phyloP scores from a whole-genome alignment of 2,888 invertebrate genomes.

The Hermaeophaga mercurialis region DNA sequence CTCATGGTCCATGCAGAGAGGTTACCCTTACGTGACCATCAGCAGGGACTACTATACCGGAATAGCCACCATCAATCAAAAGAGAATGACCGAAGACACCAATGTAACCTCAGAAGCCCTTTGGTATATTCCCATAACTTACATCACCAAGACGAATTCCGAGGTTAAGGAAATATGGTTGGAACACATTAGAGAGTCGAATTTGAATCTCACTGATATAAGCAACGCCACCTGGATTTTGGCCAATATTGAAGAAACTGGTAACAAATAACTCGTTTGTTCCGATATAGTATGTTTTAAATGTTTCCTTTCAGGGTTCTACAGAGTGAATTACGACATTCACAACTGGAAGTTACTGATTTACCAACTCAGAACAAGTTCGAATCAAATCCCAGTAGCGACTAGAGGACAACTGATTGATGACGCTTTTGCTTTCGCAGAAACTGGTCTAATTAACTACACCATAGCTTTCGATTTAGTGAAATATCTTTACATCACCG shows the following conservation, averaged over 20 bases:
- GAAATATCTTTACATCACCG: constrained; percentile 66
- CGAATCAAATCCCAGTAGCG: constrained; percentile 61
- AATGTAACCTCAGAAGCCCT: constrained; percentile 41
- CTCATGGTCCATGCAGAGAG: constrained; percentile 74
- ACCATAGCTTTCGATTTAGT: constrained; percentile 67
- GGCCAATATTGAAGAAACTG: constrained; percentile 66
- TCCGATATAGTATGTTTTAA: not conserved
- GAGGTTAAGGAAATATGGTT: constrained; percentile 44
- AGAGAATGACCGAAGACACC: constrained; percentile 50
- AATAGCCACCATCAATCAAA: constrained; percentile 60
- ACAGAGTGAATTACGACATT: constrained; percentile 67
- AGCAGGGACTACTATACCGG: constrained; percentile 61
- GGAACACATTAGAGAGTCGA: constrained; percentile 43
- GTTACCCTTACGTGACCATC: constrained; percentile 70
- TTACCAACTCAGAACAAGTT: constrained; percentile 54
- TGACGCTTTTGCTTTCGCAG: constrained; percentile 72
- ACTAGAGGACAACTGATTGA: constrained; percentile 75
- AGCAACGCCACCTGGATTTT: constrained; percentile 61
- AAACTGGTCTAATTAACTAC: constrained; percentile 64
- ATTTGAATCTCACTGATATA: constrained; percentile 45
- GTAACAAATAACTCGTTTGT: constrained; percentile 47
- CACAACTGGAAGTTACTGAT: constrained; percentile 64
- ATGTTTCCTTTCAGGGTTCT: constrained; percentile 59
- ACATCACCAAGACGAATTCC: constrained; percentile 48
- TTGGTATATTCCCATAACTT: constrained; percentile 69